Conservation (phyloP, 2,113 vertebrate genomes). For the Dipodomys spectabilis region DNA sequence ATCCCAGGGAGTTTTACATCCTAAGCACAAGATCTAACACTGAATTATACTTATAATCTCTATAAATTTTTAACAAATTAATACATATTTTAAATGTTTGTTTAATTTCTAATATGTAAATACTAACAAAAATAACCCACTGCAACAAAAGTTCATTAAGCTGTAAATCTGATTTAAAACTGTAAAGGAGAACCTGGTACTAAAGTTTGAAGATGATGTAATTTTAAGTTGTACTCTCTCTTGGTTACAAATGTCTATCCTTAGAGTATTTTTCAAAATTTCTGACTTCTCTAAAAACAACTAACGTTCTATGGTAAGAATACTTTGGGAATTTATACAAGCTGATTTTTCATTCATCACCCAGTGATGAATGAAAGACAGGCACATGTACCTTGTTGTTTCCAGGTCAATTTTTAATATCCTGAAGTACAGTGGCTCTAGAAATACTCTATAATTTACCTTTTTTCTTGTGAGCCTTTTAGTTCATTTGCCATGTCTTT, state of each 20-base stretch:
- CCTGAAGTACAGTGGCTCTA: background rate
- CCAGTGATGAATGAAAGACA: background rate
- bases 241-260: background rate
- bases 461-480: background rate
- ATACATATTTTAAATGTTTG: background rate
- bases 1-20: background rate
- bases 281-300: background rate
- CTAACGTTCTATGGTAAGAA: background rate
- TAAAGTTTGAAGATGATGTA: background rate
- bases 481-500: conserved; percentile 34
- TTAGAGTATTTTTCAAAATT: background rate
- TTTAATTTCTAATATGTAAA: background rate
- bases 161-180: background rate
- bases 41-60: too few relatives aligned
- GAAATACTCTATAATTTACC: conserved; percentile 3
- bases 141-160: background rate
- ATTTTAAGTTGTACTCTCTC: background rate
- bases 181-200: background rate
- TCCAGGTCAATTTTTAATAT: conserved; percentile 2
- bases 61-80: background rate
- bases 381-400: conserved; percentile 3
- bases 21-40: background rate
- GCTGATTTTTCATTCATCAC: background rate
- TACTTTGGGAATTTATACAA: background rate
- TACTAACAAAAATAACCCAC: background rate